Conservation (phyloP, 2,797 vertebrate species). For the Oryzias dopingdopingensis region DNA sequence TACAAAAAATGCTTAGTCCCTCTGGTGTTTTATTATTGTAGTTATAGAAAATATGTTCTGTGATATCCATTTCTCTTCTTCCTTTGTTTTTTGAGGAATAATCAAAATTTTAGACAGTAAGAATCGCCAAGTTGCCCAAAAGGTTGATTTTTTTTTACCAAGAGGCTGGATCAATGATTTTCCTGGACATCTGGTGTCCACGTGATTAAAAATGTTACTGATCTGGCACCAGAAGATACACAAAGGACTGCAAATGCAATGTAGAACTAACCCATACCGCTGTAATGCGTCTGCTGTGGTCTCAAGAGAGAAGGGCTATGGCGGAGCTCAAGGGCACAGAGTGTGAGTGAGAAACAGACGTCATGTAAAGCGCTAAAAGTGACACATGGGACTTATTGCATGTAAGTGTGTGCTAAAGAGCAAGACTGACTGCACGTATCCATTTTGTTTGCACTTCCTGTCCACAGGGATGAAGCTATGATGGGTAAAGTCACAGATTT, state of each 20-base stretch:
- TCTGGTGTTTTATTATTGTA: neutral
- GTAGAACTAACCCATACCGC: constrained; percentile 3
- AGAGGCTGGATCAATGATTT: constrained; percentile 39
- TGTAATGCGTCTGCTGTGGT: neutral
- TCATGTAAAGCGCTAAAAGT: constrained; percentile 22
- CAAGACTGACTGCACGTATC: constrained; percentile 7
- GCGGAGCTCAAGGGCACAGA: constrained; percentile 7
- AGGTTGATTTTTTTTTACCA: constrained; percentile 39
- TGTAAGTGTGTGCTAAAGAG: neutral
- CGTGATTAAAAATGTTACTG: constrained; percentile 38
- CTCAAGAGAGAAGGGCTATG: constrained; percentile 12
- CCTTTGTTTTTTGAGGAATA: constrained; percentile 25
- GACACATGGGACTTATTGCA: constrained; percentile 7
- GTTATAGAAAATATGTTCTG: neutral
- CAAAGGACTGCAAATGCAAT: constrained; percentile 5
- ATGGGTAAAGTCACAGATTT: constrained; percentile 33
- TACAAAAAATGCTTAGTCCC: neutral
- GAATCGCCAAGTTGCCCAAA: constrained; percentile 20
- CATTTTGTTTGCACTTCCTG: constrained; percentile 21
- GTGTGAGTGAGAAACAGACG: constrained; percentile 22
- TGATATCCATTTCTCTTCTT: constrained; percentile 1
- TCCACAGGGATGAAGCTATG: constrained; percentile 8
- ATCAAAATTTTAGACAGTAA: constrained; percentile 20
- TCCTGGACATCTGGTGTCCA: constrained; percentile 63
- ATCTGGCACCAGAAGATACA: constrained; percentile 31